Percentiles rank a stretch among this genome's conserved stretches.
Evolutionary conservation across 1,140 invertebrate genomes (phyloP).

Genomic region (Heliconius nattereri): DNA sequence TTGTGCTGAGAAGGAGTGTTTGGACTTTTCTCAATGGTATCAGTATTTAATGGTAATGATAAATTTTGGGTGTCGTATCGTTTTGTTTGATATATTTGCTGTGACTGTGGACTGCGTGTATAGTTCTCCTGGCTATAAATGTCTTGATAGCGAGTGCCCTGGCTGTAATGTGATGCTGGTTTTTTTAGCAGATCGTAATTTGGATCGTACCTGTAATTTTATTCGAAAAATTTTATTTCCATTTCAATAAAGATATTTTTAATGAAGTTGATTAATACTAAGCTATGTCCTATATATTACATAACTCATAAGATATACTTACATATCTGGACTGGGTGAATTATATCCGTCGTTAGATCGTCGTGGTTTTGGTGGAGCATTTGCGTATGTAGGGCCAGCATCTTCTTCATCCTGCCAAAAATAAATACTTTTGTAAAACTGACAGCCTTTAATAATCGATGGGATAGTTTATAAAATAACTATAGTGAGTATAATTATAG

Average conservation of each 20-base stretch:
- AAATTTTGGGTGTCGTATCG: conserved; percentile 76
- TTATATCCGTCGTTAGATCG: conserved; percentile 87
- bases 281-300: background rate
- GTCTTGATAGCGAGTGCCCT: conserved; percentile 69
- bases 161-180: conserved; percentile 75
- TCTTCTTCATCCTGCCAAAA: conserved; percentile 66
- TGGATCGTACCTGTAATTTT: conserved; percentile 78
- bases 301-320: conserved; percentile 22
- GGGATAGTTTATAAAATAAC: no score
- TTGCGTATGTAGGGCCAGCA: conserved; percentile 89
- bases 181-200: conserved; percentile 80
- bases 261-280: background rate
- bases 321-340: conserved; percentile 84
- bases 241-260: background rate
- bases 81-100: conserved; percentile 65
- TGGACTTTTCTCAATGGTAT: conserved; percentile 70
- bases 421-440: background rate
- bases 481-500: no score
- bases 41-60: conserved; percentile 70
- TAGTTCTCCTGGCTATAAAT: conserved; percentile 67
- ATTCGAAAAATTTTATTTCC: conserved; percentile 31
- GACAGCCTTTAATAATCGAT: no score
- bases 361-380: conserved; percentile 93
- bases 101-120: conserved; percentile 65
- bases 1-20: conserved; percentile 56